Evolutionary conservation across 2,113 vertebrate genomes (phyloP).

Genomic region (Corythornis madagascariensis): DNA sequence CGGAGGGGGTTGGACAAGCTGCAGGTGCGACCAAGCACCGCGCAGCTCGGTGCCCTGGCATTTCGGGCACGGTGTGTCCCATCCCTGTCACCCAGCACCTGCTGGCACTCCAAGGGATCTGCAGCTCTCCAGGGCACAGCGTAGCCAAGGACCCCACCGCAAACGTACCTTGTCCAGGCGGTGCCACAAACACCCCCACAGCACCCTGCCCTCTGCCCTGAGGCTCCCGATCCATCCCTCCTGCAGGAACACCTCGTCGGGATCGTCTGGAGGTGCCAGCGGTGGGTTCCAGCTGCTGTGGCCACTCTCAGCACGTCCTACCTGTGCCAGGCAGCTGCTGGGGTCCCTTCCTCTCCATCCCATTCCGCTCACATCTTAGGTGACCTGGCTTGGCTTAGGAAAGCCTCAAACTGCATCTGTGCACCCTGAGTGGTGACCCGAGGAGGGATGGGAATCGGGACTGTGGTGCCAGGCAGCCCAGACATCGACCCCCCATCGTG

Average conservation of each 20-base stretch:
- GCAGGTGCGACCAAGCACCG: not conserved
- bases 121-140: accelerated
- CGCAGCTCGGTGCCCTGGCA: not conserved
- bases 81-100: not conserved
- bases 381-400: not conserved
- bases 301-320: not conserved
- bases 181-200: not conserved
- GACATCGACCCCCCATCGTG: accelerated
- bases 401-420: not conserved
- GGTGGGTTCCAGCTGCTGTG: not conserved
- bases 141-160: not conserved
- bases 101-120: not conserved
- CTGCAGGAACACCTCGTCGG: not conserved
- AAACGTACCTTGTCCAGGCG: not conserved
- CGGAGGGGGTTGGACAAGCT: not conserved
- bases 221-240: not conserved
- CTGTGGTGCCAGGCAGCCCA: not conserved
- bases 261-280: not conserved
- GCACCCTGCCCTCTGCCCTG: not conserved
- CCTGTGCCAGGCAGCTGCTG: accelerated
- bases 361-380: not conserved
- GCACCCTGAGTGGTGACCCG: not conserved
- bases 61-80: not conserved
- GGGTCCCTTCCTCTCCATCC: not conserved
- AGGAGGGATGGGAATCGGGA: not conserved